Evolutionary conservation across 2,888 invertebrate genomes (phyloP).

Genomic region (Pandemis heparana): DNA sequence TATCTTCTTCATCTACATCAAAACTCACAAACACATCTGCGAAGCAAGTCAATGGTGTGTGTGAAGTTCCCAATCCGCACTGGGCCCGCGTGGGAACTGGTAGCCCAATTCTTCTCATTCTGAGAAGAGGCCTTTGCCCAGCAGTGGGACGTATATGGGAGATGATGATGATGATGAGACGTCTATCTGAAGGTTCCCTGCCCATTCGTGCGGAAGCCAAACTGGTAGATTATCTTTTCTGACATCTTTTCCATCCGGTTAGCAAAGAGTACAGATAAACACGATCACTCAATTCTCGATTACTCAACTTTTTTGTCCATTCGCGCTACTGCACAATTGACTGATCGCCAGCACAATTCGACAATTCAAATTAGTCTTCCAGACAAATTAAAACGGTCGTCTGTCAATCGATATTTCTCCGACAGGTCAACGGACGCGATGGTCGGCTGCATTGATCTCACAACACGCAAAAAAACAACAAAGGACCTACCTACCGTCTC

Average conservation of each 20-base stretch:
- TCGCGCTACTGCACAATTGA: background rate
- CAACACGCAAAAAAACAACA: slow-evolving; percentile 20
- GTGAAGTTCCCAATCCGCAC: no score
- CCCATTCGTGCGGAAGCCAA: no score
- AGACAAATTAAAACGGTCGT: background rate
- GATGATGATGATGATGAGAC: no score
- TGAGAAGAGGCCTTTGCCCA: no score
- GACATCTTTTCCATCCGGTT: background rate
- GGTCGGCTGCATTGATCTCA: slow-evolving; percentile 24
- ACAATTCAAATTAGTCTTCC: slow-evolving; percentile 3
- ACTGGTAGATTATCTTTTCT: no score
- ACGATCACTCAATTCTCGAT: background rate
- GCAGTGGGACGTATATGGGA: no score
- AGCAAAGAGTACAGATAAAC: background rate
- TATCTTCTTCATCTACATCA: no score
- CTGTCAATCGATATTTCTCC: slow-evolving; percentile 16
- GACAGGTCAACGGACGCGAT: slow-evolving; percentile 33
- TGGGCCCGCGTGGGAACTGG: no score
- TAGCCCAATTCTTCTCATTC: no score
- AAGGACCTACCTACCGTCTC: slow-evolving; percentile 16
- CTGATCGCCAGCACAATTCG: background rate
- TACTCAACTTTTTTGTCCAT: background rate
- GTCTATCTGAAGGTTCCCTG: no score
- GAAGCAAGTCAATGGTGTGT: no score
- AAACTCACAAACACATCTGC: no score